Base-by-base conservation (phyloP, 2,113 vertebrate species). In the Ploceus nigricollis region DNA sequence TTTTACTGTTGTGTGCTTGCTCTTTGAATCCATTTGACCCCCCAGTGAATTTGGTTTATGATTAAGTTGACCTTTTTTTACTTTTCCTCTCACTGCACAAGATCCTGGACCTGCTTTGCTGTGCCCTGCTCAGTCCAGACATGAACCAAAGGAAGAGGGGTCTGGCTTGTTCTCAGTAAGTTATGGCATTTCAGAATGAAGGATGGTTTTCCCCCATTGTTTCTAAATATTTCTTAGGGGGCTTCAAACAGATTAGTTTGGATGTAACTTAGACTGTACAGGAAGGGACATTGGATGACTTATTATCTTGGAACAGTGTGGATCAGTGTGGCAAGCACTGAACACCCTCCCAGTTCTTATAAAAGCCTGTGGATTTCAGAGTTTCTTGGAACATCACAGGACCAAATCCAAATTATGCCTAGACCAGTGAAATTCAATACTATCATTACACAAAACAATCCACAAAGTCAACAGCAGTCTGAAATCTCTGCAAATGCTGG, bases 381-480 rank as follows among this genome's bases (percentile, higher is more conserved):
- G 53, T 71, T 92, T 90, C 79, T 86, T 48, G 90, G 92, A 95
- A 94, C 71, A 56, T 77, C 54, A 63, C 75, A 92, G 79, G 7
- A 92, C 40, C n/a, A 86, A 77, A 90, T 64, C 79, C 85, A 93
- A 90, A 63, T 68, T 63, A 39, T 83, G 92, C 82, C 45, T 68
- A 95, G 68, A 60, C 11, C 22, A 71, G 92, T 81, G 94, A 94
- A 96, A 96, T 91, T 63, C 92, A 88, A 96, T 56, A 37, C 65
- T 51, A 11, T 75, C 60, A 94, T 94, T 96, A 94, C 76, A 89
- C 40, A 70, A 78, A 86, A 71, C 51, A 82, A 83, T 48, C 88
- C 68, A 40, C 69, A 86, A 78, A 92, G 85, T 60, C 87, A 94
- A 91, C 60, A 89, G 54, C 82, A 78, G 64, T 8, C 76, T 93